These are phyloP conservation scores for Channa maculata DNA, from an alignment of 2,113 vertebrate genomes.

Conservation along the genomic window DNA sequence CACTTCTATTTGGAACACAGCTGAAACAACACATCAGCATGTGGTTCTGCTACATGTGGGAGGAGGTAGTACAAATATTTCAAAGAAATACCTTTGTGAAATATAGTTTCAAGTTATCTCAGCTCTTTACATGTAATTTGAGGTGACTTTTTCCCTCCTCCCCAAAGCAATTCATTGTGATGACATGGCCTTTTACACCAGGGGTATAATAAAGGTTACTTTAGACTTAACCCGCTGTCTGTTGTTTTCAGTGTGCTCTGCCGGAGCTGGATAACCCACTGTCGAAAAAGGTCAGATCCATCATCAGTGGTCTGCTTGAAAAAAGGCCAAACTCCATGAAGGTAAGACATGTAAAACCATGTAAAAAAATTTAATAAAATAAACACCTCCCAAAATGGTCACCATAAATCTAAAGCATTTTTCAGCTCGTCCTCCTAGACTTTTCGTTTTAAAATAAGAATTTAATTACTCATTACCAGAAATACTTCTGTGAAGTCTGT, in stretches of 20 bases:
- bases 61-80: neutral
- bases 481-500: no score
- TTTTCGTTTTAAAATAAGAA: no score
- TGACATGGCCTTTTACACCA: no score
- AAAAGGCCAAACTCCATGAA: conserved; percentile 91
- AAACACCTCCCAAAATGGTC: neutral
- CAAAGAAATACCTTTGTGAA: neutral
- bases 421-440: no score
- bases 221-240: neutral
- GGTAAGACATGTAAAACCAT: conserved; percentile 77
- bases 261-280: conserved; percentile 88
- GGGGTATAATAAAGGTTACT: neutral
- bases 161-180: no score
- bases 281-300: conserved; percentile 86
- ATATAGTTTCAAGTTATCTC: neutral
- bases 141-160: no score
- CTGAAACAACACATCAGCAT: neutral
- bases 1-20: no score
- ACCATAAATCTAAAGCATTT: neutral
- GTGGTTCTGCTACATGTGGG: neutral
- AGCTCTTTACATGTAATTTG: neutral
- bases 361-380: neutral
- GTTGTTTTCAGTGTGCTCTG: conserved; percentile 82
- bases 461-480: no score
- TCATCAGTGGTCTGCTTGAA: conserved; percentile 84